Evolutionary conservation across 2,888 invertebrate species (phyloP).

Genomic region (Coleophora deauratella): DNA sequence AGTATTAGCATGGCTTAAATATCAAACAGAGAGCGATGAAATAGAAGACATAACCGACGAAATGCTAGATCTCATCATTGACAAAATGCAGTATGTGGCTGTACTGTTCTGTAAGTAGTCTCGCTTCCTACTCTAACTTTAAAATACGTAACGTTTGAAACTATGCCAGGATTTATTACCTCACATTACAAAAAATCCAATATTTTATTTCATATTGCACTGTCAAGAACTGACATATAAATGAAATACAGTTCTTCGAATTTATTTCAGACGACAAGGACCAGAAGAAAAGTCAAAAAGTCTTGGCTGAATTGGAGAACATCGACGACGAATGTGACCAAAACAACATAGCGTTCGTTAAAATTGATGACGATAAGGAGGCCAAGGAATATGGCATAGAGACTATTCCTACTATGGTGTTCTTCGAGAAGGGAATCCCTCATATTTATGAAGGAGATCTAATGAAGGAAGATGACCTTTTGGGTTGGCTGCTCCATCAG

Average conservation of each 20-base stretch:
- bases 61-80: conserved; percentile 92
- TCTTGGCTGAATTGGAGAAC: conserved; percentile 88
- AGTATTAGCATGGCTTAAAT: conserved; percentile 88
- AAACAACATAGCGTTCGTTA: conserved; percentile 93
- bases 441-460: conserved; percentile 88
- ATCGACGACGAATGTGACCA: conserved; percentile 96
- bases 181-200: no score
- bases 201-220: conserved; percentile 29
- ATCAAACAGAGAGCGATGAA: conserved; percentile 90
- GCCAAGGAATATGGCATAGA: conserved; percentile 94
- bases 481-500: conserved; percentile 93
- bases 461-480: conserved; percentile 90
- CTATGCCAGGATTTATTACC: conserved; percentile 27
- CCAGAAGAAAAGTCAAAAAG: conserved; percentile 91
- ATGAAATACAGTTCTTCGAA: conserved; percentile 65
- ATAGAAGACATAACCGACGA: conserved; percentile 96
- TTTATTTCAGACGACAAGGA: conserved; percentile 87
- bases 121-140: conserved; percentile 30
- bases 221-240: conserved; percentile 65
- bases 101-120: conserved; percentile 90
- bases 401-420: conserved; percentile 85
- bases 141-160: conserved; percentile 30
- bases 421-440: conserved; percentile 82
- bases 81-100: conserved; percentile 90
- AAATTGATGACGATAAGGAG: conserved; percentile 90